Base-by-base conservation (phyloP, 2,113 vertebrate species). In the Abramis brama region DNA sequence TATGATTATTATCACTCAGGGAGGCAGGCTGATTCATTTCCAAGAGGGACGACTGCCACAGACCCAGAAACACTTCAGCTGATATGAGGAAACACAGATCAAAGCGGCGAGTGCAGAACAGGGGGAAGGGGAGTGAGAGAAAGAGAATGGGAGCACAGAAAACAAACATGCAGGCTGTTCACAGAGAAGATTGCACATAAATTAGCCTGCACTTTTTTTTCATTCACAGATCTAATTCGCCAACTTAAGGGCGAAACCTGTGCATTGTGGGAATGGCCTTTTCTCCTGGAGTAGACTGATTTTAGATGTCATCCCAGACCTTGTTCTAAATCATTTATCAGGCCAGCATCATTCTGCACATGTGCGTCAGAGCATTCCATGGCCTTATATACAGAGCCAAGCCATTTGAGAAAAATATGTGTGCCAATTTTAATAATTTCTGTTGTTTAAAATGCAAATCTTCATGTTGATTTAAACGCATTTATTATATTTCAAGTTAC, bases 121-220 rank as follows among this genome's bases (percentile, higher is more conserved):
- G 7, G 86, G 77, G 74, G 71, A 78, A 79, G 4, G 55, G 30
- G 23, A 70, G 23, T 7, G n/a, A 83, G 43, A 60, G 33, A 50
- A 19, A 55, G 19, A 81, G 43, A 68, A 43, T 74, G 60, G 19
- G 23, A 74, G 62, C 27, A 43, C 25, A 70, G n/a, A 70, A 79
- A 68, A 73, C 84, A 36, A 84, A 43, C 59, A 83, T 80, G 62
- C 52, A 17, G 73, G 81, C 47, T 36, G 30, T 57, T 71, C 64
- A 83, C 11, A 17, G 30, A 55, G 66, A 71, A 83, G 47, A 83
- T 25, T 12, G 45, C 66, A 83, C 17, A 15, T 21, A 13, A 47
- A 71, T 57, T 83, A 83, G 59, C 87, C 82, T 90, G 15, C 86
- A 90, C 89, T 88, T 93, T 92, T 93, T 92, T 82, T 23, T 33